Evolutionary conservation across 2,113 vertebrate genomes (phyloP).

Genomic region (Chaetops frenatus): DNA sequence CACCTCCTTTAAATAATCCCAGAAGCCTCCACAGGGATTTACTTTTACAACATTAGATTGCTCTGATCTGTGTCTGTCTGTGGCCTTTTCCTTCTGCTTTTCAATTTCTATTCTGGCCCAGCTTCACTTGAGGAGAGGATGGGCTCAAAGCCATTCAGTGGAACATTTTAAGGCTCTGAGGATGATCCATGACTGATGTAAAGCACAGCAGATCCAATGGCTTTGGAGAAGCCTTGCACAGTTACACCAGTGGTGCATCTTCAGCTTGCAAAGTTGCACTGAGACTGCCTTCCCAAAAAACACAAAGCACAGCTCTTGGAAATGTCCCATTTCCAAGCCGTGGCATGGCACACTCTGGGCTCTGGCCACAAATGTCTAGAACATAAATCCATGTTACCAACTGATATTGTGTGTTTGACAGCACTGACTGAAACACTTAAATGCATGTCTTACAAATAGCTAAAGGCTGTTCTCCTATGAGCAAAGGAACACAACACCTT

Average conservation of each 20-base stretch:
- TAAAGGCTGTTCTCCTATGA: background rate
- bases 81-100: background rate
- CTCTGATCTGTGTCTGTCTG: background rate
- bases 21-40: background rate
- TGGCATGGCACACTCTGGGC: background rate
- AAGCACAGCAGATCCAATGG: background rate
- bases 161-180: background rate
- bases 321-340: background rate
- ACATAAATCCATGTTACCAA: background rate
- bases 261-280: background rate
- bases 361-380: background rate
- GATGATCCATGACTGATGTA: background rate
- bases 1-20: conserved; percentile 43
- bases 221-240: background rate
- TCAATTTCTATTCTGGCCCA: background rate
- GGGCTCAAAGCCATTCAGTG: background rate
- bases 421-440: background rate
- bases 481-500: background rate
- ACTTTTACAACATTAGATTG: background rate
- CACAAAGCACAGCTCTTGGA: background rate
- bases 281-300: background rate
- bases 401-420: background rate
- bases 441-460: background rate
- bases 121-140: background rate
- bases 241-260: background rate